Conservation (phyloP, 2,888 invertebrate species). For the Leptura quadrifasciata region DNA sequence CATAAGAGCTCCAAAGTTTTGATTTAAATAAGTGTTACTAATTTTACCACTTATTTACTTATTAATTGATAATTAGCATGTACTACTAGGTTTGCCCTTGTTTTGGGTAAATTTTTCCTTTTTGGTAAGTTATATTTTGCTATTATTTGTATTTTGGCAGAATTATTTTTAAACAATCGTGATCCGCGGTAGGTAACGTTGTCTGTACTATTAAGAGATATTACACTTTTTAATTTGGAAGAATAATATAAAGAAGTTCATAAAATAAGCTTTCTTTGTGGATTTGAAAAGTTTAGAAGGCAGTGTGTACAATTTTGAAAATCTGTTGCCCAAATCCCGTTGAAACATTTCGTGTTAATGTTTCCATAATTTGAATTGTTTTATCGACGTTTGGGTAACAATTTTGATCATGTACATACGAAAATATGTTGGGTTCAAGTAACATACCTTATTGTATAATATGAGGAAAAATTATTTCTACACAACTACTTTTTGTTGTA, state of each 20-base stretch:
- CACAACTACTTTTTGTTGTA: slow-evolving; percentile 9
- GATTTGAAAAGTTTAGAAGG: background rate
- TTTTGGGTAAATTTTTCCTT: background rate
- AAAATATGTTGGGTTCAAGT: background rate
- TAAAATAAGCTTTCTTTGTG: background rate
- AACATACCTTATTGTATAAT: background rate
- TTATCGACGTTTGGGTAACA: background rate
- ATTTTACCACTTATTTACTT: too few species aligned
- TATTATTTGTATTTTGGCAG: background rate
- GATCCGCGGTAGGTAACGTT: too few species aligned
- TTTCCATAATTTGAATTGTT: background rate
- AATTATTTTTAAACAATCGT: background rate
- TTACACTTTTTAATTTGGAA: background rate
- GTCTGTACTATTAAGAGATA: background rate
- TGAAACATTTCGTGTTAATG: background rate
- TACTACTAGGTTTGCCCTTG: background rate
- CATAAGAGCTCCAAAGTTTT: background rate
- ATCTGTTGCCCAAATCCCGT: background rate
- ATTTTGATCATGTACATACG: background rate
- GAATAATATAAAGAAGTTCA: background rate
- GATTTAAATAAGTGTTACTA: background rate
- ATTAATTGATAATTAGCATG: background rate
- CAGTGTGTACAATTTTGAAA: background rate
- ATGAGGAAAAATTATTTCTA: background rate
- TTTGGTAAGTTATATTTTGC: background rate